Conservation (phyloP, 1,140 invertebrate genomes). For the Macrobrachium nipponense region DNA sequence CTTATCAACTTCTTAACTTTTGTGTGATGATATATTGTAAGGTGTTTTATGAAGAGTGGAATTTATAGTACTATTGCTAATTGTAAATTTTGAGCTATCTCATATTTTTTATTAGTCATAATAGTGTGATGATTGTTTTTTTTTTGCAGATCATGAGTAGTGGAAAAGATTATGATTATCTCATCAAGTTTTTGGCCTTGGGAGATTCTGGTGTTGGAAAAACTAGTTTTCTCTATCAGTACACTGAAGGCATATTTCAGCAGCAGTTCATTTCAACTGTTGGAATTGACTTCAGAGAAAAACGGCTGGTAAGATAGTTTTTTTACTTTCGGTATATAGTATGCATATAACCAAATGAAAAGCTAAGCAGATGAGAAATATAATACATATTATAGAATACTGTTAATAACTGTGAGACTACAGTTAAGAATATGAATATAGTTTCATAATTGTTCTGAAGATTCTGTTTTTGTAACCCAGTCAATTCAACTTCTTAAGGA, state of each 20-base stretch:
- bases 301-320: constrained; percentile 82
- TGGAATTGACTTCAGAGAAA: constrained; percentile 97
- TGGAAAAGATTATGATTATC: constrained; percentile 89
- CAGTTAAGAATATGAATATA: too few species aligned
- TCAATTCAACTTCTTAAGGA: too few species aligned
- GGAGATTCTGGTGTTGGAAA: constrained; percentile 95
- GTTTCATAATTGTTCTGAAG: too few species aligned
- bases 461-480: too few species aligned
- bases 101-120: not conserved
- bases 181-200: constrained; percentile 94
- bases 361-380: not conserved
- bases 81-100: too few species aligned
- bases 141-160: constrained; percentile 30
- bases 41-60: too few species aligned
- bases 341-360: not conserved
- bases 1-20: too few species aligned
- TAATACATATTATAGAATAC: too few species aligned
- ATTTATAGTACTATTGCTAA: too few species aligned
- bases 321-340: not conserved
- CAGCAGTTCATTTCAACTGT: constrained; percentile 96
- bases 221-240: constrained; percentile 93
- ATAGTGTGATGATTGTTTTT: not conserved
- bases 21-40: too few species aligned
- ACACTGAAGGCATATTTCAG: constrained; percentile 93
- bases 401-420: too few species aligned